Evolutionary conservation across 2,113 vertebrate species (phyloP).

Genomic region (Percopsis transmontana): DNA sequence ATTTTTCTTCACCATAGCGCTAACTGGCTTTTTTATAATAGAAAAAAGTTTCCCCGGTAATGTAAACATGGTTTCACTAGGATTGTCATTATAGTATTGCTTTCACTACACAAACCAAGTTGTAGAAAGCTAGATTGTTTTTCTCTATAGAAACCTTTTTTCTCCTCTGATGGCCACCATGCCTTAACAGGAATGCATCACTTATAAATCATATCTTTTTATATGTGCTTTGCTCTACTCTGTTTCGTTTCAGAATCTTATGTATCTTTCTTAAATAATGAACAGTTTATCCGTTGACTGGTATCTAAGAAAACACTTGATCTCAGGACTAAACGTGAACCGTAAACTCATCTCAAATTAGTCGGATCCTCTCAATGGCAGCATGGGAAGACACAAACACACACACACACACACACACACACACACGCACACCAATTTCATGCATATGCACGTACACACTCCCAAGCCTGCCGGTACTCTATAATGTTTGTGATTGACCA

Average conservation of each 20-base stretch:
- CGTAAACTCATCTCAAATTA: conserved; percentile 59
- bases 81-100: conserved; percentile 84
- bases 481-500: conserved; percentile 59
- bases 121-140: conserved; percentile 86
- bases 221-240: conserved; percentile 73
- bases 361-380: conserved; percentile 56
- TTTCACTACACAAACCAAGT: conserved; percentile 83
- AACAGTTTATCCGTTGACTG: conserved; percentile 63
- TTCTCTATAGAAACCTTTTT: conserved; percentile 63
- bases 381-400: conserved; percentile 35
- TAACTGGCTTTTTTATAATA: conserved; percentile 55
- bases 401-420: neutral
- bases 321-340: conserved; percentile 64
- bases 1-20: conserved; percentile 24
- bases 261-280: conserved; percentile 24
- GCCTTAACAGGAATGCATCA: conserved; percentile 77
- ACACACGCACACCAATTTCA: neutral
- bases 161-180: conserved; percentile 58
- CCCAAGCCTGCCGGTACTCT: too few relatives aligned
- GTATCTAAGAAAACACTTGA: conserved; percentile 58
- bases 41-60: conserved; percentile 69
- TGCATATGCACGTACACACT: neutral
- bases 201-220: conserved; percentile 69
- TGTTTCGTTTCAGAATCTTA: conserved; percentile 31
- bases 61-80: conserved; percentile 84